A percentile compares a stretch with the other conserved stretches of the same genome.
Evolutionary conservation across 2,113 vertebrate genomes (phyloP).

Genomic region (Notarius lentiginosus): DNA sequence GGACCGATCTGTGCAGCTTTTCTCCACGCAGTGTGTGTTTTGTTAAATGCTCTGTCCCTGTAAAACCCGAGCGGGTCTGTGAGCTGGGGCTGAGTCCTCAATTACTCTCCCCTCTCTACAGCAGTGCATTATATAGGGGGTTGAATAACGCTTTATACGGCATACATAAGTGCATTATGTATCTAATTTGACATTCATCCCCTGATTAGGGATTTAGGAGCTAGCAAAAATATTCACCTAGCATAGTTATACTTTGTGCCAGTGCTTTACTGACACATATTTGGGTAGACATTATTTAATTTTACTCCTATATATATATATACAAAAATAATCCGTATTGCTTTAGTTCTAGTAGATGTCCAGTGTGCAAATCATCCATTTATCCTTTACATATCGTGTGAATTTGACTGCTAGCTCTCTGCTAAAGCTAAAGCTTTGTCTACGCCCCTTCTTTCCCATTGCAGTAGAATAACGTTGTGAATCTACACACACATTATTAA

Average conservation of each 20-base stretch:
- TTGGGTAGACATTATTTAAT: background rate
- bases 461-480: background rate
- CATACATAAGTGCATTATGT: background rate
- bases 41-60: background rate
- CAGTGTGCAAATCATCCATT: background rate
- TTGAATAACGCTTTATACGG: background rate
- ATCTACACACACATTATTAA: background rate
- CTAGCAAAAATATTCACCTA: background rate
- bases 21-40: background rate
- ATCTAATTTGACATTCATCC: background rate
- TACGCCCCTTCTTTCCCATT: background rate
- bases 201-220: background rate
- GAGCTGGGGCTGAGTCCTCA: background rate
- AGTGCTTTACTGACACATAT: background rate
- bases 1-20: background rate
- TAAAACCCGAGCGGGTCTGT: background rate
- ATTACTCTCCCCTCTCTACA: background rate
- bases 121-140: background rate
- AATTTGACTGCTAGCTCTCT: conserved; percentile 3
- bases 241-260: background rate
- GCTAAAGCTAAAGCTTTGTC: background rate
- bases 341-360: background rate
- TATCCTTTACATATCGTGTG: background rate
- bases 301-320: background rate
- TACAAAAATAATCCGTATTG: background rate